Evolutionary conservation across 2,888 invertebrate genomes (phyloP), one percentile per base, ranked within the genome.

Genomic region (Gandaritis pyraliata): DNA sequence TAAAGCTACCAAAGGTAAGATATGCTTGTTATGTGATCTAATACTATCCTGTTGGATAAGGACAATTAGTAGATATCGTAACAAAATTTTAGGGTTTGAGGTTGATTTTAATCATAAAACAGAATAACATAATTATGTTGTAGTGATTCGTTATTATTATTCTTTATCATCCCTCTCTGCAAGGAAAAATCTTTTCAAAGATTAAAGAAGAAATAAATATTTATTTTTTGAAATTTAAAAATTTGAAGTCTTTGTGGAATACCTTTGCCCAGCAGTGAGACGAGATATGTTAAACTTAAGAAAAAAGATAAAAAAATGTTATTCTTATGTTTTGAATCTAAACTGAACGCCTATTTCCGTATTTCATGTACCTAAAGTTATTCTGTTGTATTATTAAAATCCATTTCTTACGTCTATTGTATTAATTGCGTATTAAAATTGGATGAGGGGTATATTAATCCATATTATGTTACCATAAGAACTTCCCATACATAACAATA

Each of bases 1-100:
- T 59, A 97, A 97, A 88, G 97, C 97, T 66, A 97, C 97, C 82
- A 98, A 97, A 93, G 96, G 96, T 94, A 89, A 49, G n/a, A 38
- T 23, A 10, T n/a, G 38, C 12, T 36, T 8, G 36, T 6, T 52
- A n/a, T 8, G 39, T 53, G 45, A 39, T n/a, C 11, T 43, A 33
- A 11, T 8, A 23, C 8, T 46, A 33, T 39, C 18, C 39, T 56
- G 10, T 61, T 57, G 66, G 58, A 58, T 58, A 52, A 55, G 60
- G 62, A 41, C 39, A 43, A 60, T 47, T 53, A 8, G 18, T 16
- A 12, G 13, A 11, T 12, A 38, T 4, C 1, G 2, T 58, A 59
- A 52, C 30, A 33, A 18, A 15, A 18, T 18, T 33, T 12, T 29
- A 29, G 18, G 23, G 36, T 16, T 33, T n/a, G 18, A n/a, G n/a